Conservation (phyloP, 2,797 vertebrate species). For the Lacerta viridis region DNA sequence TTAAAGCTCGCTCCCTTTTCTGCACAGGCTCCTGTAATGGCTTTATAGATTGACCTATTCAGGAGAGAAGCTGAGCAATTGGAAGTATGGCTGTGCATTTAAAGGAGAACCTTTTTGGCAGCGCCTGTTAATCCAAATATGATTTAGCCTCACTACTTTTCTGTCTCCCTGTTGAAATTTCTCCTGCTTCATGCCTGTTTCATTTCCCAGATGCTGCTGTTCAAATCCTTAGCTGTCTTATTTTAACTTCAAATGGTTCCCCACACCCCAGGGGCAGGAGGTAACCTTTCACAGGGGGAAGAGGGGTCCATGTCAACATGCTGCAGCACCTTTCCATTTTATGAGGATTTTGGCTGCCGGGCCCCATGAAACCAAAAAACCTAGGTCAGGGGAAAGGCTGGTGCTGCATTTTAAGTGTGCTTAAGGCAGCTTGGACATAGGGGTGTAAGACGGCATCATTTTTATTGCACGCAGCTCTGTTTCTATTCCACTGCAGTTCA, state of each 20-base stretch:
- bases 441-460: too few relatives aligned
- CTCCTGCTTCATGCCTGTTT: too few relatives aligned
- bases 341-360: background rate
- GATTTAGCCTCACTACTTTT: background rate
- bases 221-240: background rate
- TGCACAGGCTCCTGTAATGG: background rate
- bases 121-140: background rate
- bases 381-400: background rate
- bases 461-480: too few relatives aligned
- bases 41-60: conserved; percentile 6
- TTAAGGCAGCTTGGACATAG: background rate
- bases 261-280: background rate
- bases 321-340: background rate
- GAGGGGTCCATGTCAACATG: too few relatives aligned
- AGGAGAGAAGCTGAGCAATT: background rate
- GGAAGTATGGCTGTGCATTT: background rate
- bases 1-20: background rate
- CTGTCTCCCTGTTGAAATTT: background rate
- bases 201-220: background rate
- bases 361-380: background rate
- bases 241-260: background rate
- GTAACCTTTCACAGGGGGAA: background rate
- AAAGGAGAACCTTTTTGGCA: background rate
- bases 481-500: too few relatives aligned
- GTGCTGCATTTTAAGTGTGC: background rate